Conservation (phyloP, 2,797 vertebrate species). For the Stomatorhinus walkeri region DNA sequence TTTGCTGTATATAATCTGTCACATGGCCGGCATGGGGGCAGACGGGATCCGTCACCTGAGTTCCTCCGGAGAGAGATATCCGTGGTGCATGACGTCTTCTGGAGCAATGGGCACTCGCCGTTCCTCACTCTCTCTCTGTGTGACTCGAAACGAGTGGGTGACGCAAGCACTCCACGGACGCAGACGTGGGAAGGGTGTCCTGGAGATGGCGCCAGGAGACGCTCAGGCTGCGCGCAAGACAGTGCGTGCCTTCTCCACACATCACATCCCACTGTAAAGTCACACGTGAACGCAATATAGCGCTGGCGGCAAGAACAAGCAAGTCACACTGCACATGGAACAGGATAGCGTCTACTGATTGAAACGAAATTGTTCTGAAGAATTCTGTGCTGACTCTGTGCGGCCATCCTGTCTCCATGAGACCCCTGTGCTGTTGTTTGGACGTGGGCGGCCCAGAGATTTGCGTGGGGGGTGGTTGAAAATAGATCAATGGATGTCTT, state of each 20-base stretch:
- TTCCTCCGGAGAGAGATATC: neutral
- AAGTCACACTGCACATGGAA: neutral
- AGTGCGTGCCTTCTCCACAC: neutral
- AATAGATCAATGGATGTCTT: conserved; percentile 54
- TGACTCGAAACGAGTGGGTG: neutral
- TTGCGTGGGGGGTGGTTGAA: conserved; percentile 49
- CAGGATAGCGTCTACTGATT: neutral
- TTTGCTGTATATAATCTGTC: neutral
- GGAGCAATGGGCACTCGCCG: neutral
- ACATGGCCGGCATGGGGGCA: neutral
- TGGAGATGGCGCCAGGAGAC: neutral
- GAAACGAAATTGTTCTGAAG: neutral
- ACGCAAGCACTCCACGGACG: neutral
- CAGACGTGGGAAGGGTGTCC: neutral
- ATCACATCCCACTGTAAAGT: neutral
- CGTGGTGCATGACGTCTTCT: neutral
- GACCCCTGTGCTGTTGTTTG: conserved; percentile 44
- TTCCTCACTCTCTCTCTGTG: neutral
- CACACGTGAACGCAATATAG: neutral
- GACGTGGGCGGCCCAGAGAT: conserved; percentile 41
- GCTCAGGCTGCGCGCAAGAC: neutral
- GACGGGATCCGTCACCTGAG: neutral
- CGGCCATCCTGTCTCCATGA: neutral
- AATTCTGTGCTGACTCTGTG: neutral
- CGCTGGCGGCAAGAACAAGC: neutral